Evolutionary conservation across 2,797 vertebrate species (phyloP), one percentile per base, ranked within the genome.

Genomic region (Ciconia nigra): DNA sequence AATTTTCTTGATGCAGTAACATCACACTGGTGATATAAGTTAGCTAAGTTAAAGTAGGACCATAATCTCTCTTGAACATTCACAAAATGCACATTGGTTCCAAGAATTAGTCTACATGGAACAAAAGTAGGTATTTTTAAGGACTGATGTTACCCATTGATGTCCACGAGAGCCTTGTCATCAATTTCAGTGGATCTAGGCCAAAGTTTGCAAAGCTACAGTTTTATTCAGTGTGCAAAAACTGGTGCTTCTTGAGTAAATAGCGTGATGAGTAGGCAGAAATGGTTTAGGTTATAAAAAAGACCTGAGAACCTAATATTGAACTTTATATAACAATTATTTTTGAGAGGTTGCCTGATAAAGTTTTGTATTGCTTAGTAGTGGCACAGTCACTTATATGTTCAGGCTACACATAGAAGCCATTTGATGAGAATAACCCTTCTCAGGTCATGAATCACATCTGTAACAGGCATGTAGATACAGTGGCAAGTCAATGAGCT

Each of bases 251-350:
- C 81, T 95, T n/a, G 71, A 83, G 39, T 62, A 93, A 83, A 87
- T 83, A 77, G 26, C 5, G 3, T 54, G 80, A 77, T 58, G 65
- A 89, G 13, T 92, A 92, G 90, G 92, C 89, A 96, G 86, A 93
- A 95, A 89, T 72, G 85, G 90, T 91, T 94, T 96, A 90, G 82
- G 83, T 91, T 97, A 96, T 96, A 96, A 93, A 97, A 97, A 93
- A 97, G 93, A 97, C 96, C 96, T 97, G 97, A 98, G 95, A 93
- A 95, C 73, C 79, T 90, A 93, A 91, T 95, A 89, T 2, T 74
- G 89, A 94, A 93, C 47, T 95, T 93, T 63, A 89, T 44, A 89
- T 47, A 93, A 89, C 71, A 92, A 91, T 51, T 73, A 44, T 79
- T 96, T 94, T 94, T 87, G 90, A 96, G 76, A 91, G 89, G 95